Evolutionary conservation across 2,888 invertebrate species (phyloP).

Genomic region (Syritta pipiens): DNA sequence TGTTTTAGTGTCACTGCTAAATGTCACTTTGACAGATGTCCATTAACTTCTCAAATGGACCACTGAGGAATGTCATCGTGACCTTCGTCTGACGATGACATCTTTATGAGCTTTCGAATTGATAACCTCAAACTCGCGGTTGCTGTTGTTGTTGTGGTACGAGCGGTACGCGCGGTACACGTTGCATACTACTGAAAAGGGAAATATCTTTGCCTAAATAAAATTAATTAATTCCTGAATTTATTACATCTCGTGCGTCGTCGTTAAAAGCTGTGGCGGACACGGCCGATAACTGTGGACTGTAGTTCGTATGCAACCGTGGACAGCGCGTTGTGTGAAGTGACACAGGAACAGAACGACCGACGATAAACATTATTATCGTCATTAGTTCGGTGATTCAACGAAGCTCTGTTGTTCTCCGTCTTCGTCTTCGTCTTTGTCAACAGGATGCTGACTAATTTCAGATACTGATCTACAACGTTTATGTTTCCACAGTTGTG

Average conservation of each 20-base stretch:
- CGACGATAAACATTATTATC: slow-evolving; percentile 63
- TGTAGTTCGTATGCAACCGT: slow-evolving; percentile 2
- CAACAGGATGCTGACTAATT: slow-evolving; percentile 71
- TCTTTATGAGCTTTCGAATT: slow-evolving; percentile 69
- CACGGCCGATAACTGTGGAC: slow-evolving; percentile 48
- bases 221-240: slow-evolving; percentile 68
- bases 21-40: slow-evolving; percentile 68
- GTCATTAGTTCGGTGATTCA: slow-evolving; percentile 57
- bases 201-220: slow-evolving; percentile 54
- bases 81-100: slow-evolving; percentile 67
- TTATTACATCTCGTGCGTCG: slow-evolving; percentile 61
- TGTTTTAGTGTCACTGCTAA: slow-evolving; percentile 66
- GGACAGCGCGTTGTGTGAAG: slow-evolving; percentile 43
- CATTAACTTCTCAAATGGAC: slow-evolving; percentile 61
- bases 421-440: slow-evolving; percentile 55
- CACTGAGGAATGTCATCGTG: slow-evolving; percentile 63
- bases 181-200: slow-evolving; percentile 25
- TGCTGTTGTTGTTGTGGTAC: neutral
- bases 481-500: slow-evolving; percentile 38
- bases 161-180: slow-evolving; percentile 10
- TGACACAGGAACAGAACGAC: slow-evolving; percentile 42
- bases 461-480: slow-evolving; percentile 64
- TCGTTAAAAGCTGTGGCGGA: slow-evolving; percentile 58
- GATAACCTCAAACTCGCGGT: slow-evolving; percentile 53
- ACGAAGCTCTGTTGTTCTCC: slow-evolving; percentile 47